Evolutionary conservation across 2,797 vertebrate genomes (phyloP), one percentile per base, ranked within the genome.

Genomic region (Hoplostethus mediterraneus): DNA sequence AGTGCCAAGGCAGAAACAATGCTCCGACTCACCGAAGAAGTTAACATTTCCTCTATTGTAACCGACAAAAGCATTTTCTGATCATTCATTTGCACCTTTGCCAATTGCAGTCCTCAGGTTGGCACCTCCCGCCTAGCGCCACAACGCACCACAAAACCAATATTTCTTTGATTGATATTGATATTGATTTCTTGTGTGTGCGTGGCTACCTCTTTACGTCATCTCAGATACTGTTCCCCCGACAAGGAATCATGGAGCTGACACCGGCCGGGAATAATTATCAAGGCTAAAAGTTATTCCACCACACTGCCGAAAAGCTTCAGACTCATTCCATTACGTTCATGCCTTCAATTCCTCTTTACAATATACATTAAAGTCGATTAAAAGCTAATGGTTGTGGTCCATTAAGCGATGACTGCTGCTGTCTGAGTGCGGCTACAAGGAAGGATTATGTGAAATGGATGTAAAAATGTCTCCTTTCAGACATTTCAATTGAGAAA

Each of bases 111-210:
- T 49, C 17, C 49, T 62, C 63, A 70, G 33, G 56, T 47, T 16
- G 47, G 49, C 63, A 55, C 58, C 47, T 33, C 33, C 33, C 33
- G 4, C 33, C 33, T 33, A 25, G 38, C 13, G 14, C 7, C 28
- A 31, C 33, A 44, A 58, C 61, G 53, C 47, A 73, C 31, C 28
- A 45, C 63, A 68, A 40, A 52, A 45, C 16, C 31, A 11, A 3
- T 1, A 21, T 21, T 21, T 21, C 21, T 21, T 21, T 21, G 21
- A 21, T 21, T 21, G 21, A 21, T 21, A 21, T 21, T 21, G 21
- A 21, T 42, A 74, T 74, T 55, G 63, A 83, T 86, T 75, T 42
- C n/a, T 51, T 13, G 25, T 48, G 2, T 57, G 45, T 40, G 33
- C 4, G 33, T 33, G 33, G 33, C 33, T 33, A 6, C 3, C 2